Evolutionary conservation across 2,888 invertebrate genomes (phyloP).

Genomic region (Perizoma affinitatum): DNA sequence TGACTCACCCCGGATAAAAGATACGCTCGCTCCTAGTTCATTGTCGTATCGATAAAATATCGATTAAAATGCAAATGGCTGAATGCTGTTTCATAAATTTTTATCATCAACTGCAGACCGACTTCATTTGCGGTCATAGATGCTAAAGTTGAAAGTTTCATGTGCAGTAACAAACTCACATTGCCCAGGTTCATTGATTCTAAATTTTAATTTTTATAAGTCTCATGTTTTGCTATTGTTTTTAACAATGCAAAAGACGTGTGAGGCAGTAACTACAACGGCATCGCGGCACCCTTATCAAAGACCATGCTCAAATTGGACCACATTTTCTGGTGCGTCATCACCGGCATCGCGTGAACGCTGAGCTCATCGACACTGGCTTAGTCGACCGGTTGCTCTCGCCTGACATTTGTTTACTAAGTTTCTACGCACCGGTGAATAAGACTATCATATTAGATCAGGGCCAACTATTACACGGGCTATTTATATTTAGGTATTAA

Average conservation of each 20-base stretch:
- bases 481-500: too few species aligned
- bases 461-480: background rate
- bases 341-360: background rate
- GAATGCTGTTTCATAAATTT: background rate
- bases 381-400: background rate
- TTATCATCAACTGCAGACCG: background rate
- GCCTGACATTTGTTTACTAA: background rate
- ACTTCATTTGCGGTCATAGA: too few species aligned
- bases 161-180: too few species aligned
- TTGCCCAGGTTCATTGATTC: too few species aligned
- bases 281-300: background rate
- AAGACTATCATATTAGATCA: background rate
- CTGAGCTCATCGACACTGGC: background rate
- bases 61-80: background rate
- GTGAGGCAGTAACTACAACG: background rate
- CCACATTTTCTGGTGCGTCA: background rate
- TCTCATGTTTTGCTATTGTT: too few species aligned
- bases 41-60: slow-evolving; percentile 12
- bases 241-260: too few species aligned
- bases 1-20: slow-evolving; percentile 8
- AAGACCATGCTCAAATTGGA: background rate
- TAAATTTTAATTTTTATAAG: too few species aligned
- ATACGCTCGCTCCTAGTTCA: slow-evolving; percentile 1
- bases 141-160: too few species aligned
- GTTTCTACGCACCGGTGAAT: background rate